phyloP scores from a whole-genome alignment of 2,888 invertebrate genomes.

The Tiliacea aurago region DNA sequence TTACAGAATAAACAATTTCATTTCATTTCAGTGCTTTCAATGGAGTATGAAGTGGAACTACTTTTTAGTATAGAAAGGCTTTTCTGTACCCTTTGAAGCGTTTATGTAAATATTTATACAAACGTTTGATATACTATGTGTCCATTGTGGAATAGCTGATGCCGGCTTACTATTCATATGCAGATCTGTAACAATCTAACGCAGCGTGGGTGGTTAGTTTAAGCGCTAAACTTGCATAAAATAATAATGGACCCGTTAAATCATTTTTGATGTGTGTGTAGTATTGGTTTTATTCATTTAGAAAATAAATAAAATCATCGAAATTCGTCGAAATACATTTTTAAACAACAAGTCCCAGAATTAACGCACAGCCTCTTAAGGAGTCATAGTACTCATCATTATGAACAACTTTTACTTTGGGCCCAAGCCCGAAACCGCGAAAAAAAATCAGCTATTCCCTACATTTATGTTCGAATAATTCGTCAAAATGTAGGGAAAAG shows the following conservation, averaged over 20 bases:
- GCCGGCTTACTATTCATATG: conserved; percentile 54
- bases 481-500: no score
- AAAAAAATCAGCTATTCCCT: no score
- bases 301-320: neutral
- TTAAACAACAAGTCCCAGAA: no score
- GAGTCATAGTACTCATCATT: no score
- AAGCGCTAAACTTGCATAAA: conserved; percentile 19
- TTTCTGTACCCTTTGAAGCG: neutral
- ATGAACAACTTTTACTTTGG: no score
- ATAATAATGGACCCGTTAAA: conserved; percentile 9
- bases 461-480: no score
- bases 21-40: neutral
- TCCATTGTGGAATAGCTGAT: conserved; percentile 36
- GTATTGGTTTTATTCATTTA: neutral
- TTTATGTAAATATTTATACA: conserved; percentile 47
- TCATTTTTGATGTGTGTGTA: neutral
- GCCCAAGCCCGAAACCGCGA: no score
- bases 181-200: conserved; percentile 41
- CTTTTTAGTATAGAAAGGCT: neutral
- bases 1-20: no score
- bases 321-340: no score
- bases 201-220: conserved; percentile 20
- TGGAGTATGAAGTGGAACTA: neutral
- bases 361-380: no score
- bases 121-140: conserved; percentile 43